phyloP scores from a whole-genome alignment of 2,113 vertebrate species.

The Alethe castanea region DNA sequence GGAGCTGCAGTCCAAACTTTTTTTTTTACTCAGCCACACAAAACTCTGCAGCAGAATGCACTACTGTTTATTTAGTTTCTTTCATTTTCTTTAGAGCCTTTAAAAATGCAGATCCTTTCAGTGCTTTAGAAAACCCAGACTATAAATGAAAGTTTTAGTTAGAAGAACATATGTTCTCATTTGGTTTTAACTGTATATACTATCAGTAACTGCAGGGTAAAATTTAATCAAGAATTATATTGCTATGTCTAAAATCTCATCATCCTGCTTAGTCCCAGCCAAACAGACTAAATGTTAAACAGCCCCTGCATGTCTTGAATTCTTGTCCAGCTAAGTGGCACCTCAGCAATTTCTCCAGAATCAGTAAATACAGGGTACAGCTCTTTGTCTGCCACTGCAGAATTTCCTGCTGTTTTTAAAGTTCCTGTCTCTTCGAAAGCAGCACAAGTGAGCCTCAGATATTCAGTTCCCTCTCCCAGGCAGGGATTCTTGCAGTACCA shows the following conservation, averaged over 20 bases:
- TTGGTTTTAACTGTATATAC: not conserved
- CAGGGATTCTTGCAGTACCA: not conserved
- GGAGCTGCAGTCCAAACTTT: not conserved
- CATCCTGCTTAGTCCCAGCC: not conserved
- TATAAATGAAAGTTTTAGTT: not conserved
- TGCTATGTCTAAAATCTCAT: not conserved
- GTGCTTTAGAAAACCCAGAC: not conserved
- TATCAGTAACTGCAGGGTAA: not conserved
- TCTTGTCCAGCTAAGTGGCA: not conserved
- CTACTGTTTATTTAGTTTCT: not conserved
- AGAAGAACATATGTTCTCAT: not conserved
- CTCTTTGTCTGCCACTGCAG: not conserved
- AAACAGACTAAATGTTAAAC: not conserved
- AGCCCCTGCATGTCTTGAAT: not conserved
- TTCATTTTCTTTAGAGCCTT: not conserved
- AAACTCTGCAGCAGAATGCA: not conserved
- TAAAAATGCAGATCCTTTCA: not conserved
- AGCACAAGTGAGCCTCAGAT: not conserved
- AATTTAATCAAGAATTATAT: conserved; percentile 18
- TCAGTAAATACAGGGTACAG: not conserved
- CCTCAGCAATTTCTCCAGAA: not conserved
- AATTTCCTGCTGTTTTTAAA: not conserved
- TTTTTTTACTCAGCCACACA: not conserved
- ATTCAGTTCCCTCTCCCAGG: not conserved
- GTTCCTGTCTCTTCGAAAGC: not conserved